Evolutionary conservation across 2,888 invertebrate genomes (phyloP).

Genomic region (Aspidiotus rigidus): DNA sequence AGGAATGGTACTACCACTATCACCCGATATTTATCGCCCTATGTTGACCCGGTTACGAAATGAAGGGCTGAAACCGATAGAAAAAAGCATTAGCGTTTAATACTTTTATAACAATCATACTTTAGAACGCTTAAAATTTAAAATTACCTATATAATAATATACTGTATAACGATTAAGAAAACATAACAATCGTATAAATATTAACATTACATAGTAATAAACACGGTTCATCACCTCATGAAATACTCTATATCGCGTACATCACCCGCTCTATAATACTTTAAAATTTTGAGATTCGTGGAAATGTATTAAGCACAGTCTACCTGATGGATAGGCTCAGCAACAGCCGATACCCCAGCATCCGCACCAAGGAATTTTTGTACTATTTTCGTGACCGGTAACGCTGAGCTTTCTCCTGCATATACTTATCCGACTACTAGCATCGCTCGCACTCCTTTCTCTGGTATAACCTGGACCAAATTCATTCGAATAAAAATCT

Average conservation of each 20-base stretch:
- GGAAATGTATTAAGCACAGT: too few relatives aligned
- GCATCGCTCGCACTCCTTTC: constrained; percentile 58
- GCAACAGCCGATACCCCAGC: constrained; percentile 70
- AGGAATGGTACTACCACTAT: constrained; percentile 85
- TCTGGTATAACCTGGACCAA: constrained; percentile 48
- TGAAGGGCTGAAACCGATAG: constrained; percentile 69
- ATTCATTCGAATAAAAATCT: constrained; percentile 19
- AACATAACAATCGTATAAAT: neutral
- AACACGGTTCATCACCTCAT: neutral
- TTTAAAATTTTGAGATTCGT: neutral
- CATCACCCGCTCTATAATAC: neutral
- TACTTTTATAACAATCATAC: neutral
- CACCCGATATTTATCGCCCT: constrained; percentile 85
- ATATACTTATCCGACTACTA: constrained; percentile 48
- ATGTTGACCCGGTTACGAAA: constrained; percentile 74
- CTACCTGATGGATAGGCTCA: neutral
- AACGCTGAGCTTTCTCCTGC: constrained; percentile 55
- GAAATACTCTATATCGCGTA: neutral
- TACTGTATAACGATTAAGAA: neutral
- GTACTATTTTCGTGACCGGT: constrained; percentile 51
- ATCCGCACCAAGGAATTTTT: constrained; percentile 73
- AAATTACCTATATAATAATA: neutral
- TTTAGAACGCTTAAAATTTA: neutral
- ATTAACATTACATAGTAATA: neutral
- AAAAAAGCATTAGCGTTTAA: constrained; percentile 52